Conservation (phyloP, 2,113 vertebrate species). For the Lasiurus cinereus region DNA sequence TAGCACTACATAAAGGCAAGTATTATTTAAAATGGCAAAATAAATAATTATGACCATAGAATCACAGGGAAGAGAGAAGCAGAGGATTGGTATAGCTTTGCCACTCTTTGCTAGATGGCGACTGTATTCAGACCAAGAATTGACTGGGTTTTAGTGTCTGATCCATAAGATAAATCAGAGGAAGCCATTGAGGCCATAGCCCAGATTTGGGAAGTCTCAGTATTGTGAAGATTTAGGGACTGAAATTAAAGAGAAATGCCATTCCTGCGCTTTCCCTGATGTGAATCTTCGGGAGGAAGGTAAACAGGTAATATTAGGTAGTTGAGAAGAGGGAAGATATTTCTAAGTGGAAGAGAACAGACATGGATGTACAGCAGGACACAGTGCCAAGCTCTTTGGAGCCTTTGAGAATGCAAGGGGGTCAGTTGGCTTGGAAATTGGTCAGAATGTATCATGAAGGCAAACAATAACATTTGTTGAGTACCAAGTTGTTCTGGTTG, state of each 20-base stretch:
- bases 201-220: background rate
- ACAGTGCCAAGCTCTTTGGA: background rate
- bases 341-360: background rate
- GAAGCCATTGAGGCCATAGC: background rate
- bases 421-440: background rate
- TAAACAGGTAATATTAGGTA: background rate
- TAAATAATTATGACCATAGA: constrained; percentile 52
- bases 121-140: background rate
- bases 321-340: background rate
- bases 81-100: background rate
- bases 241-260: background rate
- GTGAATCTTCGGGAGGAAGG: background rate
- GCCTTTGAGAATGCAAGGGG: background rate
- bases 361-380: background rate
- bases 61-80: constrained; percentile 29
- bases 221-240: background rate
- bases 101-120: background rate
- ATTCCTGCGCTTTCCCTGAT: background rate
- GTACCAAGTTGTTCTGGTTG: background rate
- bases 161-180: constrained; percentile 8
- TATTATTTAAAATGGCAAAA: constrained; percentile 71
- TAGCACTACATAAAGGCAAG: constrained; percentile 34
- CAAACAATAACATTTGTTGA: background rate
- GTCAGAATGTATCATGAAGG: background rate
- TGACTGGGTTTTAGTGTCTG: constrained; percentile 15